Conservation (phyloP, 2,113 vertebrate genomes). For the Eulemur rufifrons region DNA sequence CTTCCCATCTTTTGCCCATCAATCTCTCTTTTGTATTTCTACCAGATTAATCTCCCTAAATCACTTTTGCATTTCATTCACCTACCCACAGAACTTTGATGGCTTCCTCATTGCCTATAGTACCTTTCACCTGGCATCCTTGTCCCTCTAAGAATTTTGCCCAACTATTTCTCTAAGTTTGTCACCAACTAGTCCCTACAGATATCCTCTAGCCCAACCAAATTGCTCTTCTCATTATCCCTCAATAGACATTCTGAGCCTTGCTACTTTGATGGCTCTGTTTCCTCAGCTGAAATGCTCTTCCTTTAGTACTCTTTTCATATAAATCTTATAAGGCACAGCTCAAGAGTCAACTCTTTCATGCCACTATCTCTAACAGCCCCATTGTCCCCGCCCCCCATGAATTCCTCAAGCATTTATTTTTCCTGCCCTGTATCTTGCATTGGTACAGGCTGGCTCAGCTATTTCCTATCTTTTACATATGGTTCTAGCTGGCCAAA, state of each 20-base stretch:
- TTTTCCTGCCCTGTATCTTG: not conserved
- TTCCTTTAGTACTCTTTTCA: not conserved
- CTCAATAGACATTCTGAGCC: not conserved
- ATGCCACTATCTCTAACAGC: not conserved
- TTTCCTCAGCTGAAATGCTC: not conserved
- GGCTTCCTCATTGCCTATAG: not conserved
- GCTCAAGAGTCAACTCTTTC: not conserved
- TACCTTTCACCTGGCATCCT: slow-evolving; percentile 5
- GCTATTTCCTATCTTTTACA: slow-evolving; percentile 13
- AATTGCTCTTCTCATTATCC: not conserved
- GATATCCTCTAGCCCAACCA: not conserved
- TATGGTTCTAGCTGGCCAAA: not conserved
- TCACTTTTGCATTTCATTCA: not conserved
- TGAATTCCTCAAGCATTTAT: not conserved
- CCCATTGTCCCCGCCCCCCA: not conserved
- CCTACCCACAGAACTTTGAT: not conserved
- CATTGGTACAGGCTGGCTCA: not conserved
- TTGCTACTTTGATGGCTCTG: not conserved
- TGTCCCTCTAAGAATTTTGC: not conserved
- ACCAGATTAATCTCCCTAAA: not conserved
- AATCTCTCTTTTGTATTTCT: not conserved
- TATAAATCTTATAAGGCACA: not conserved
- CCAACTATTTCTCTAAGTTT: not conserved
- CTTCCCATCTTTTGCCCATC: not conserved
- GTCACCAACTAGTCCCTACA: not conserved